phyloP scores from a whole-genome alignment of 1,140 invertebrate genomes.

The Amyelois transitella region DNA sequence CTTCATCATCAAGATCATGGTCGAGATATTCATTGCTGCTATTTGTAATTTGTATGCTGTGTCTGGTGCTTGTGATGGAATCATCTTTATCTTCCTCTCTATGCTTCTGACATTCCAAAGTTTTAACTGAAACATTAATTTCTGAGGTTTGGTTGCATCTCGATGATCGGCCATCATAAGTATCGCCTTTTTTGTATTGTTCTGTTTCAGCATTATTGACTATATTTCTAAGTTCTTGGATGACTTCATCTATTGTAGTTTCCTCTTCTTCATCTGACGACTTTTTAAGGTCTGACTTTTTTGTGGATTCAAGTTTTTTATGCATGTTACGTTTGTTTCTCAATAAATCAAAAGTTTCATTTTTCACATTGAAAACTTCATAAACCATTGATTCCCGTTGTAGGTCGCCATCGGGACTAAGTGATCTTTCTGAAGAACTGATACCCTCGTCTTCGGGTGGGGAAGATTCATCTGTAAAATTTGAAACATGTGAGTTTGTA shows the following conservation, averaged over 20 bases:
- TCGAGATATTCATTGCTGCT: conserved; percentile 37
- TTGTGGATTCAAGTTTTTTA: conserved; percentile 55
- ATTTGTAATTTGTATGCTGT: conserved; percentile 68
- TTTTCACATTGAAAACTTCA: conserved; percentile 77
- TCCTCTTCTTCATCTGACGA: conserved; percentile 82
- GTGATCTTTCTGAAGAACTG: conserved; percentile 86
- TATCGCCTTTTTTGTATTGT: conserved; percentile 74
- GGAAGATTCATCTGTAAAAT: conserved; percentile 77
- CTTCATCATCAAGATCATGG: conserved; percentile 40
- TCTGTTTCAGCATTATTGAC: conserved; percentile 88
- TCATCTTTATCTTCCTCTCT: conserved; percentile 65
- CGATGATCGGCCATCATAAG: conserved; percentile 62
- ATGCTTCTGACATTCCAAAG: conserved; percentile 42
- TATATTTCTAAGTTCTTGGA: conserved; percentile 88
- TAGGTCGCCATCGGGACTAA: conserved; percentile 79
- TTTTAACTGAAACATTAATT: conserved; percentile 47
- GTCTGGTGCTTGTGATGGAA: conserved; percentile 67
- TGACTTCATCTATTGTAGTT: conserved; percentile 90
- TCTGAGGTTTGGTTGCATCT: conserved; percentile 58
- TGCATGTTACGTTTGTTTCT: conserved; percentile 56
- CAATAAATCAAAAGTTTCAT: conserved; percentile 75
- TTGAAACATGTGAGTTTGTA: too few relatives aligned
- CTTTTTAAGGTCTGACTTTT: conserved; percentile 65
- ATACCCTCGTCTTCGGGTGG: conserved; percentile 90
- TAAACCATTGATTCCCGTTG: conserved; percentile 78